Conservation (phyloP, 2,797 vertebrate species). For the Botia almorhae region DNA sequence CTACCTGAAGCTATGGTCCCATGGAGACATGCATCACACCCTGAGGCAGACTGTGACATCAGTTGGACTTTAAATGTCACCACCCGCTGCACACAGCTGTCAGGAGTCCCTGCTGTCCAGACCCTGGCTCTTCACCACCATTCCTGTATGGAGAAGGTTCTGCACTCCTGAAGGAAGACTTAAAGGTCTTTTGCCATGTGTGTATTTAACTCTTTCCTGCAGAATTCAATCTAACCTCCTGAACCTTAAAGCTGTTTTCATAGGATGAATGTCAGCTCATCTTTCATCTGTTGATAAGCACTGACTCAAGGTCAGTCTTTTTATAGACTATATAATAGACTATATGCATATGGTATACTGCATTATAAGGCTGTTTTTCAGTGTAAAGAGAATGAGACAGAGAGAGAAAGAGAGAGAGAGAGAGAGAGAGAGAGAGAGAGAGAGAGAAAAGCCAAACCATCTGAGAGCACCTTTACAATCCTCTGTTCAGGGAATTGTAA, state of each 20-base stretch:
- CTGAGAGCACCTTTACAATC: constrained; percentile 37
- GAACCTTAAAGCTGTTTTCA: constrained; percentile 2
- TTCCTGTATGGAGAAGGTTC: neutral
- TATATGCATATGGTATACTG: neutral
- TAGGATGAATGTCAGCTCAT: constrained; percentile 5
- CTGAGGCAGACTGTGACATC: constrained; percentile 28
- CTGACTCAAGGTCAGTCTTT: constrained; percentile 14
- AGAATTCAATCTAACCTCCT: neutral
- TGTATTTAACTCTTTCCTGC: neutral
- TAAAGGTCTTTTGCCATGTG: neutral
- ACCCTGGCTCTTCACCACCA: neutral
- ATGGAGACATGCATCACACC: constrained; percentile 9
- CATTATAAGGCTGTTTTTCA: neutral
- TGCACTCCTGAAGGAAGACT: neutral
- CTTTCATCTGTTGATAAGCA: neutral
- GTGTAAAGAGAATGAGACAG: neutral
- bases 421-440: neutral
- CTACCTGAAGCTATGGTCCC: constrained; percentile 18
- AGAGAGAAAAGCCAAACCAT: neutral
- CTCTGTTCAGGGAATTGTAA: constrained; percentile 57
- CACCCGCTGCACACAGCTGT: constrained; percentile 30
- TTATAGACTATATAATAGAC: neutral
- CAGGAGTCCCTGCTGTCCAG: constrained; percentile 4
- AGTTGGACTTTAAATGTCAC: constrained; percentile 42
- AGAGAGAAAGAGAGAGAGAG: neutral